Percentiles rank a stretch among this genome's conserved stretches.
phyloP scores from a whole-genome alignment of 2,797 vertebrate species.

The Siniperca obscura region DNA sequence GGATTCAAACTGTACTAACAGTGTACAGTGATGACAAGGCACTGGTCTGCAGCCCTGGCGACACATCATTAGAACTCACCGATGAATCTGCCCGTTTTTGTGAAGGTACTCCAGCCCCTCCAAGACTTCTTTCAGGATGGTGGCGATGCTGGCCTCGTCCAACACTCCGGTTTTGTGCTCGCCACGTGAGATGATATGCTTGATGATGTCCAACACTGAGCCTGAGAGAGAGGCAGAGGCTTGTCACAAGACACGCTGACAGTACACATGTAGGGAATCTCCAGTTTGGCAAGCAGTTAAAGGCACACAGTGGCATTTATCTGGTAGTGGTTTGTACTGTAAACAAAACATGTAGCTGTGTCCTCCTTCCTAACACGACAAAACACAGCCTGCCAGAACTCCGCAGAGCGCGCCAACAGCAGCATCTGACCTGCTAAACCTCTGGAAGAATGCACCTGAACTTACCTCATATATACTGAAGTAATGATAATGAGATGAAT shows the following conservation, averaged over 20 bases:
- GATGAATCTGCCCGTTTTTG: conserved; percentile 97
- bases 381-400: conserved; percentile 5
- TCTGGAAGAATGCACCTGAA: background rate
- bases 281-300: background rate
- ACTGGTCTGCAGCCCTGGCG: background rate
- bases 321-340: background rate
- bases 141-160: conserved; percentile 93
- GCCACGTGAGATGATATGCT: conserved; percentile 93
- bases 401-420: background rate
- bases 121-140: conserved; percentile 92
- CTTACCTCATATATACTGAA: background rate
- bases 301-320: background rate
- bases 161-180: conserved; percentile 95
- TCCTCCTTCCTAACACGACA: conserved; percentile 8
- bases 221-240: conserved; percentile 78
- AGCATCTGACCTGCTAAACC: background rate
- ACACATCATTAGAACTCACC: conserved; percentile 78
- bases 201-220: conserved; percentile 96
- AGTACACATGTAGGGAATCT: background rate
- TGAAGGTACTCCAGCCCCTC: conserved; percentile 96
- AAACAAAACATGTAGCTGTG: background rate
- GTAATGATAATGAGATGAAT: background rate
- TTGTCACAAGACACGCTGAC: conserved; percentile 35
- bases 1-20: background rate
- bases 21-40: background rate